Evolutionary conservation across 2,113 vertebrate genomes (phyloP).

Genomic region (Sylvicapra grimmia): DNA sequence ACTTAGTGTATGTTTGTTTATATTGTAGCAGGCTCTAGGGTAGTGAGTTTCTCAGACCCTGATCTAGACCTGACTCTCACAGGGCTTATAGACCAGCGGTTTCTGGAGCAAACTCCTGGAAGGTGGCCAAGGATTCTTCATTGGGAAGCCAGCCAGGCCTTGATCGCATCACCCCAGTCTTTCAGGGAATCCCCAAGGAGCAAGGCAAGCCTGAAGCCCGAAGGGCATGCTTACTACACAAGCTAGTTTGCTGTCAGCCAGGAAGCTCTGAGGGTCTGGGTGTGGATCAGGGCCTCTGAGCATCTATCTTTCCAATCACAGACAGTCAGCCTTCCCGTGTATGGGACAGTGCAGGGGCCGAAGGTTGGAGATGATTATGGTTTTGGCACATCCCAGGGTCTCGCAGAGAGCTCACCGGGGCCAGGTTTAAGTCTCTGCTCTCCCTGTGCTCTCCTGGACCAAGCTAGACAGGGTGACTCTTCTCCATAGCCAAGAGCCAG

Average conservation of each 20-base stretch:
- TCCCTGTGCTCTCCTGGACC: not conserved
- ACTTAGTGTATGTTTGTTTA: not conserved
- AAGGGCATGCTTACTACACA: not conserved
- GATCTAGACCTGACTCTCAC: not conserved
- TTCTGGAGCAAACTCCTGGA: not conserved
- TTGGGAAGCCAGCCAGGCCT: not conserved
- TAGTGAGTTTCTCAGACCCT: not conserved
- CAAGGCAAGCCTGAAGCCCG: not conserved
- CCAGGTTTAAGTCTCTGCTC: not conserved
- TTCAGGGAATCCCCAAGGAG: not conserved
- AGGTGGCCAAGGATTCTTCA: not conserved
- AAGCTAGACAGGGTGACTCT: not conserved
- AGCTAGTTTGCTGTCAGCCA: not conserved
- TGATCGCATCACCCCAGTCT: not conserved
- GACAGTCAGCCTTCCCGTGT: not conserved
- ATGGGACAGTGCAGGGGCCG: not conserved
- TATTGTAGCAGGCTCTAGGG: not conserved
- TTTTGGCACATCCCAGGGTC: not conserved
- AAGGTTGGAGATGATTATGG: not conserved
- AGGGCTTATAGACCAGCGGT: not conserved
- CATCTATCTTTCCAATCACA: not conserved
- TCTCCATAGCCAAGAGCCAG: not conserved
- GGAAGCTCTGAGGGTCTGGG: not conserved
- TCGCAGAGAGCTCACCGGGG: rapidly evolving
- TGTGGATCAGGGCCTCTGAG: not conserved